A percentile compares a stretch with the other conserved stretches of the same genome.
phyloP scores from a whole-genome alignment of 2,113 vertebrate genomes.

The Bos taurus region ARS-UCD2.0 NC_037350.1:28587001-28587500 shows the following conservation, averaged over 20 bases:
- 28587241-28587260: neutral
- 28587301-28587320: neutral
- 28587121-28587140: neutral
- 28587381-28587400: neutral
- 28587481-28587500: no score
- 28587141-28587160: neutral
- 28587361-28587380: neutral
- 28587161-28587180: neutral
- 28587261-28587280: neutral
- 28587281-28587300: neutral
- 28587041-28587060: neutral
- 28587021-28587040: no score
- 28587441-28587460: neutral
- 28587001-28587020: neutral
- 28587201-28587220: neutral
- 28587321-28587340: accelerated
- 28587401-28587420: neutral
- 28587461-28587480: no score
- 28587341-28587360: neutral
- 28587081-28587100: neutral
- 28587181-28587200: neutral
- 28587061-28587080: neutral
- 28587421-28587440: neutral
- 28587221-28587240: neutral
- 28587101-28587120: neutral